Evolutionary conservation across 1,140 invertebrate species (phyloP).

Genomic region (Cherax destructor): DNA sequence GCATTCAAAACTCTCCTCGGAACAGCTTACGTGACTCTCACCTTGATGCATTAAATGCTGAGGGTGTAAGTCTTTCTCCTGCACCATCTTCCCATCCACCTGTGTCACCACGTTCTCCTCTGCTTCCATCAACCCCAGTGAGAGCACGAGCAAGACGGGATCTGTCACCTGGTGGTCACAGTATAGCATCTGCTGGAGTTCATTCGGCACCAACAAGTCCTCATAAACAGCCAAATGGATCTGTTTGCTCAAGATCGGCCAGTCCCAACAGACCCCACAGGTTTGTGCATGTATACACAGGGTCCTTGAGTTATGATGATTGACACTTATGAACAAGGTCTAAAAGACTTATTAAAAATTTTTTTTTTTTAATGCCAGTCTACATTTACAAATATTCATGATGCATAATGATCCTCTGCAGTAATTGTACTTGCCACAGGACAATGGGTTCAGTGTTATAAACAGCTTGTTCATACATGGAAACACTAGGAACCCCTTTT

Average conservation of each 20-base stretch:
- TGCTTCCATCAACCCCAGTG: slow-evolving; percentile 52
- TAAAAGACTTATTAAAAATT: too few relatives aligned
- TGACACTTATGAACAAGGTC: too few relatives aligned
- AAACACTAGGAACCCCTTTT: too few relatives aligned
- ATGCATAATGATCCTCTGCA: too few relatives aligned
- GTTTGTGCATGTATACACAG: slow-evolving; percentile 1
- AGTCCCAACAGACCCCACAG: slow-evolving; percentile 66
- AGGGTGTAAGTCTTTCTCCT: slow-evolving; percentile 59
- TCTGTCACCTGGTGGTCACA: slow-evolving; percentile 45
- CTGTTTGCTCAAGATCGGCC: slow-evolving; percentile 72
- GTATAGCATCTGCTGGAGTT: slow-evolving; percentile 29
- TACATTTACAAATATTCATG: too few relatives aligned
- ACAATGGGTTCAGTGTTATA: too few relatives aligned
- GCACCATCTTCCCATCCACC: slow-evolving; percentile 50
- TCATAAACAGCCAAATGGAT: slow-evolving; percentile 61
- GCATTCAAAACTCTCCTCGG: slow-evolving; percentile 27
- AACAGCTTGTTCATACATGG: too few relatives aligned
- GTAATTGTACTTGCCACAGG: too few relatives aligned
- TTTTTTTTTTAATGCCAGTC: too few relatives aligned
- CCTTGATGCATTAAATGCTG: slow-evolving; percentile 11
- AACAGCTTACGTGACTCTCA: slow-evolving; percentile 36
- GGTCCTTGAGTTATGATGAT: too few relatives aligned
- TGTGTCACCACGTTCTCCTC: slow-evolving; percentile 55
- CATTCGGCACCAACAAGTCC: slow-evolving; percentile 65
- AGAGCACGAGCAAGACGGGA: slow-evolving; percentile 54